These are phyloP conservation scores for Pterocles gutturalis DNA, from an alignment of 2,113 vertebrate genomes.

Conservation along the genomic window DNA sequence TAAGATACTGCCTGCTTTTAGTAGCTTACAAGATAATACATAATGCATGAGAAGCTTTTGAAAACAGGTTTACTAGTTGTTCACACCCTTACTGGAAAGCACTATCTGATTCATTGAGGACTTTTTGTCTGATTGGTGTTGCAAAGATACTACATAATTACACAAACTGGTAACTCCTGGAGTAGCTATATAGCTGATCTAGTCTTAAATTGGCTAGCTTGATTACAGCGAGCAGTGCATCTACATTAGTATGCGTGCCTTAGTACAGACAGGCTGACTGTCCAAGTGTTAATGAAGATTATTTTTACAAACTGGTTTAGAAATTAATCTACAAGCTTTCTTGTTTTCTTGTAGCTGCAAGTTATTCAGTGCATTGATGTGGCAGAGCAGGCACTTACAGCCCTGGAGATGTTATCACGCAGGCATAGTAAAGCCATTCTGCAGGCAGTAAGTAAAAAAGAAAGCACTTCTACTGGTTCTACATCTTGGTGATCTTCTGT, in stretches of 20 bases:
- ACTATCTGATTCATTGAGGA: neutral
- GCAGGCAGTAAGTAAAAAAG: slow-evolving; percentile 88
- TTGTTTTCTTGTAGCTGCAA: slow-evolving; percentile 86
- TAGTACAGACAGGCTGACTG: neutral
- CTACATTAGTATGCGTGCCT: neutral
- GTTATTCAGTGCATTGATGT: slow-evolving; percentile 99
- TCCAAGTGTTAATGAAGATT: neutral
- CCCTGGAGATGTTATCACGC: slow-evolving; percentile 97
- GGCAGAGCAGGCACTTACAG: slow-evolving; percentile 96
- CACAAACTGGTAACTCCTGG: neutral
- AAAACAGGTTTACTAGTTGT: neutral
- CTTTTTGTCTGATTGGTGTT: neutral
- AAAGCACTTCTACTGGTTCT: neutral
- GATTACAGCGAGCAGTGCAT: neutral
- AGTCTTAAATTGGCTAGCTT: neutral
- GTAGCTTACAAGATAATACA: neutral
- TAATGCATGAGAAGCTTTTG: neutral
- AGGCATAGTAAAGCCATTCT: slow-evolving; percentile 99
- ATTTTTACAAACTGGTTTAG: neutral
- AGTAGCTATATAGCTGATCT: neutral
- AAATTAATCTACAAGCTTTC: neutral
- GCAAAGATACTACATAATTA: neutral
- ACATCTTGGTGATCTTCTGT: neutral
- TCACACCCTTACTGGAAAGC: neutral
- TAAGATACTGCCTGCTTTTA: neutral